Percentiles rank a stretch among this genome's conserved stretches.
Conservation (phyloP, 2,888 invertebrate species). For the Diachrysia chrysitis region DNA sequence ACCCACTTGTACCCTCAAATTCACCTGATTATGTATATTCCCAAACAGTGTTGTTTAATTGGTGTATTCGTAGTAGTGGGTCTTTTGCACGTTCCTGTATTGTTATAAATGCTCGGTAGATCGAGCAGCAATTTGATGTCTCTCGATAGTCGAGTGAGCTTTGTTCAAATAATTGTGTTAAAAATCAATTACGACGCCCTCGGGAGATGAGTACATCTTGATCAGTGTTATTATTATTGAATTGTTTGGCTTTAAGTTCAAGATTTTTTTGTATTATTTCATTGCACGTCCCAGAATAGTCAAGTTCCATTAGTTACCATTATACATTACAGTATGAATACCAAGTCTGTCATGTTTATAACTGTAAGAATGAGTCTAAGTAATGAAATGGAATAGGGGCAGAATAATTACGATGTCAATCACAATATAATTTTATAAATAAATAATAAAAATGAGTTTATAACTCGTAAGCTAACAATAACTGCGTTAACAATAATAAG, state of each 20-base stretch:
- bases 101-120: slow-evolving; percentile 8
- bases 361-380: background rate
- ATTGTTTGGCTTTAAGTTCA: slow-evolving; percentile 14
- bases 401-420: slow-evolving; percentile 1
- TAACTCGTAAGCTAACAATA: background rate
- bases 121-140: slow-evolving; percentile 25
- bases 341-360: background rate
- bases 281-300: too few relatives aligned
- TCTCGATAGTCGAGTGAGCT: slow-evolving; percentile 27
- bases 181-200: slow-evolving; percentile 40
- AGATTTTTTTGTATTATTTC: background rate
- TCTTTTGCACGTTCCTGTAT: slow-evolving; percentile 7
- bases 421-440: too few relatives aligned
- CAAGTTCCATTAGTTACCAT: background rate
- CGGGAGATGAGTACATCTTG: slow-evolving; percentile 31
- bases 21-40: too few relatives aligned
- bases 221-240: slow-evolving; percentile 27
- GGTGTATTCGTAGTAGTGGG: background rate
- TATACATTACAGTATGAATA: background rate
- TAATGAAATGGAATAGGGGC: background rate
- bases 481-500: background rate
- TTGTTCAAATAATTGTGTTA: slow-evolving; percentile 47
- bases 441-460: background rate
- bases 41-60: background rate
- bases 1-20: too few relatives aligned